Base-by-base conservation (phyloP, 1,140 invertebrate species). In the Mya arenaria region DNA sequence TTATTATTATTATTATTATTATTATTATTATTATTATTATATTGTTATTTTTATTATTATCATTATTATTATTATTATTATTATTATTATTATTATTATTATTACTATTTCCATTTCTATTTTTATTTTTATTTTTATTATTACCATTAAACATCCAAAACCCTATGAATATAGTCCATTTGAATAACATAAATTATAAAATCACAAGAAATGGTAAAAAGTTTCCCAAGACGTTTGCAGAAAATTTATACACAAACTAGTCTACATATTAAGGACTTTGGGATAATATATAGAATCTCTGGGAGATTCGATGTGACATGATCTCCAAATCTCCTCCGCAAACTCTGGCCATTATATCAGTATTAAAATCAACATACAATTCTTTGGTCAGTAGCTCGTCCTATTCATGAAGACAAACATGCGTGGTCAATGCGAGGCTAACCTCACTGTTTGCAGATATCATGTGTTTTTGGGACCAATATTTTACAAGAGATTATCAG, bases 261-360 rank as follows among this genome's bases (percentile, higher is more conserved):
- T 10, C 8, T 60, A 10, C 25, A 15, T 19, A 8, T 60, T 28
- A 60, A 10, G 28, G 8, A 13, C 23, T 10, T 19, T 19, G 15
- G 15, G 8, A 15, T 60, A 28, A 6, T 13, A 13, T 60, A 60
- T 19, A 60, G 8, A 10, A 60, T 8, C 8, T 60, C 25, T 19
- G 15, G 23, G 56, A 13, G 8, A 8, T 60, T 19, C 5, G 44
- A 62, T n/a, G 63, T 68, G 62, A 62, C 75, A 78, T 52, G 65
- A 68, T 78, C 63, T 32, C 8, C 36, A 66, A 78, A 68, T 55
- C 75, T 34, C 13, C 65, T 55, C 25, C 13, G 37, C 41, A 68
- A 56, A 58, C 52, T 52, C 25, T 48, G 65, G 65, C 66, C 60
- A 78, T 78, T 78, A 68, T 78, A 78, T 68, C 63, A 78, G 75